Evolutionary conservation across 1,140 invertebrate genomes (phyloP).

Genomic region (Artemia franciscana): DNA sequence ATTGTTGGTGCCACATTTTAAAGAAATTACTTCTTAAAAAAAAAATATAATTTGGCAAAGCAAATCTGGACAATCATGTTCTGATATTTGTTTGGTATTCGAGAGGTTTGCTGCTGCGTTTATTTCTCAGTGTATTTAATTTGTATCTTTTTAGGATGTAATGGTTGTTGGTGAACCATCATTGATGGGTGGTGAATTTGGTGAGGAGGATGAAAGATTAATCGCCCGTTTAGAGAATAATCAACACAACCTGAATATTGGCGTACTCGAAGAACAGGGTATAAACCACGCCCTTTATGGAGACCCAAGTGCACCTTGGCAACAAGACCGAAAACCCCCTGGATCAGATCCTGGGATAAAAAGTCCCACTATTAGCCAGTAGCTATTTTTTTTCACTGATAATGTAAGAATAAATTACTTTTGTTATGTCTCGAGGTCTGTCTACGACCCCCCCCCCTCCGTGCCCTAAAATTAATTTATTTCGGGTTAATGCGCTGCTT

Average conservation of each 20-base stretch:
- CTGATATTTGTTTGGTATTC: background rate
- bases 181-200: constrained; percentile 96
- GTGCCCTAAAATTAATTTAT: too few relatives aligned
- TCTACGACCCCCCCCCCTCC: too few relatives aligned
- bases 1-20: too few relatives aligned
- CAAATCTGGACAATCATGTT: too few relatives aligned
- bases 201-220: constrained; percentile 90
- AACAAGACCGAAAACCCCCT: constrained; percentile 18
- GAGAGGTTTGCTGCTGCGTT: background rate
- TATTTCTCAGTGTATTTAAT: background rate
- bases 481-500: too few relatives aligned
- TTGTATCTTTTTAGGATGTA: constrained; percentile 61
- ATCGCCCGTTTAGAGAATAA: constrained; percentile 94
- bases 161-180: constrained; percentile 99
- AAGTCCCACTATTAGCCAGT: constrained; percentile 43
- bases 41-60: too few relatives aligned
- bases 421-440: too few relatives aligned
- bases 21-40: too few relatives aligned
- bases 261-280: constrained; percentile 22
- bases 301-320: constrained; percentile 30
- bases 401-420: too few relatives aligned
- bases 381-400: too few relatives aligned
- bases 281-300: constrained; percentile 11
- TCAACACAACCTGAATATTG: constrained; percentile 64
- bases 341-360: constrained; percentile 34